These are phyloP conservation scores for Mus caroli DNA, from an alignment of 2,797 vertebrate genomes.

Conservation along the genomic window DNA sequence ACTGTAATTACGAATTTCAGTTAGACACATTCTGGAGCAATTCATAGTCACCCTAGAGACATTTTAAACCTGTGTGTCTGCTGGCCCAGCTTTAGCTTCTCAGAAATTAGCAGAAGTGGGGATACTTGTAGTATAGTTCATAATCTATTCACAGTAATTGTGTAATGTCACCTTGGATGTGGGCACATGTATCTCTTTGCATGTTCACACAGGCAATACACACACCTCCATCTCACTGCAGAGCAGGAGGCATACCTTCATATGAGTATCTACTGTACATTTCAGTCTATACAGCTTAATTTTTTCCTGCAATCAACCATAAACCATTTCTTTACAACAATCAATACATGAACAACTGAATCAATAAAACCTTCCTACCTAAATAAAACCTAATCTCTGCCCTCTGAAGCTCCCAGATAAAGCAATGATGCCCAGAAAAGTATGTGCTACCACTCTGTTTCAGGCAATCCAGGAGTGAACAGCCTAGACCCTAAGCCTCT, in stretches of 20 bases:
- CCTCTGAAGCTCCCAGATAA: neutral
- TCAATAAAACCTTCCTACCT: slow-evolving; percentile 4
- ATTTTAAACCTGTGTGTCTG: accelerated
- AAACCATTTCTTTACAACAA: neutral
- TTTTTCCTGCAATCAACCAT: neutral
- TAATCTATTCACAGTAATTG: accelerated
- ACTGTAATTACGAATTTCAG: neutral
- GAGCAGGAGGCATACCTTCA: neutral
- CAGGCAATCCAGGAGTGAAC: neutral
- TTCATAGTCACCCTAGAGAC: accelerated
- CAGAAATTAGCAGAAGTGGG: too few relatives aligned
- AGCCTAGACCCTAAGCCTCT: neutral
- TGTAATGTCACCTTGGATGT: accelerated
- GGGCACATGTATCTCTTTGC: accelerated
- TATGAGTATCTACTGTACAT: accelerated
- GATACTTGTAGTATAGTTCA: neutral
- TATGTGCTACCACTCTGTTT: too few relatives aligned
- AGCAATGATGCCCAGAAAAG: neutral
- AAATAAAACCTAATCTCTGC: neutral
- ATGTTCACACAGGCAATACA: neutral
- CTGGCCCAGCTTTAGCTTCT: neutral
- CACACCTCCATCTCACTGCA: neutral
- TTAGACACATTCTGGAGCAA: neutral
- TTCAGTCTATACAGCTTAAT: neutral
- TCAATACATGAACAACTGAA: neutral